Evolutionary conservation across 1,140 invertebrate species (phyloP), one percentile per base, ranked within the genome.

Genomic region (Trinorchestia longiramus): DNA sequence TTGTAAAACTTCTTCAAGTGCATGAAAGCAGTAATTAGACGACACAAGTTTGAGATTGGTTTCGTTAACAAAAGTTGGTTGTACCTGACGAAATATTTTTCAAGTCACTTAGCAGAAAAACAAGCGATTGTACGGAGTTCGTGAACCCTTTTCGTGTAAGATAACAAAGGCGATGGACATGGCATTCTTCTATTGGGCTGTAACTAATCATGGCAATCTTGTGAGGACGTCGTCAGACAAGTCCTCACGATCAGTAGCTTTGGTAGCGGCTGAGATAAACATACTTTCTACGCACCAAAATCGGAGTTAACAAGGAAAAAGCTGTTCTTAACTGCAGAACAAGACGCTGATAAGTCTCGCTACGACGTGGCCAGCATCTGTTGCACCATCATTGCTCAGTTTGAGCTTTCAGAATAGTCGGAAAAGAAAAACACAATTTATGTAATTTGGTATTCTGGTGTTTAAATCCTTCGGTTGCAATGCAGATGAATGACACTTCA

Each of bases 271-370:
- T 11, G 44, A 45, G 92, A 94, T 94, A 45, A 94, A 94, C 92
- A 94, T 44, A 45, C 92, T 94, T 94, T 94, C 44, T 94, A 94
- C 92, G 43, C 92, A 94, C 92, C 92, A 94, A 94, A 94, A 94
- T 94, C 92, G 92, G 92, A 94, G 92, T 94, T 94, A 94, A 94
- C 92, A 94, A 94, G 92, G 43, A 94, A 94, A 45, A 94, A 47
- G 44, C 43, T 94, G 43, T 43, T 94, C 44, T 44, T 8, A 11
- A 47, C 19, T 47, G 36, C 43, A 45, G 43, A 43, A 94, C 92
- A 94, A 94, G 92, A 44, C 40, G 36, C 44, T 45, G 92, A 94
- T 94, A 94, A 94, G 92, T 40, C 62, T 77, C 62, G 28, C 62
- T 77, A 77, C 62, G 28, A 77, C 62, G 1, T 28, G 62, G 62